Evolutionary conservation across 2,888 invertebrate species (phyloP), one percentile per base, ranked within the genome.

Genomic region (Trichopria drosophilae): DNA sequence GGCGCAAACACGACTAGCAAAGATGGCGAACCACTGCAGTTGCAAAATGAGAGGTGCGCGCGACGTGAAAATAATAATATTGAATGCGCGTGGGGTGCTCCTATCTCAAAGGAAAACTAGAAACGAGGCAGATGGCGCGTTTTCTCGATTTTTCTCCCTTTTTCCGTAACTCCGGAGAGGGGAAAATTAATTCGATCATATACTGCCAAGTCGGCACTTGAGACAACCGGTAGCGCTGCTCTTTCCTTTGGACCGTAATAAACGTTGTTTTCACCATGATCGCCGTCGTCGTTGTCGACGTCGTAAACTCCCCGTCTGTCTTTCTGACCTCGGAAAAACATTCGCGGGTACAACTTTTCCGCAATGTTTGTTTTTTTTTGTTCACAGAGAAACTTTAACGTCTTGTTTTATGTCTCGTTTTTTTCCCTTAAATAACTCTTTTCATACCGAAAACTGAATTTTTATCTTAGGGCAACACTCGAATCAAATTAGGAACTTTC

Each of bases 181-280:
- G 31, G 18, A 45, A 48, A 52, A 52, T 48, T 52, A 52, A 48
- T 52, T 52, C 40, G 37, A 48, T 52, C 47, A 43, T 39, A 40
- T 19, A 29, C 19, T 7, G 39, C 35, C 4, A 26, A 9, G 26
- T 12, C 10, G 10, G 12, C 26, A 9, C 10, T 12, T 12, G 26
- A 9, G 10, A n/a, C 26, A 9, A n/a, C 26, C 26, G 26, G 9
- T n/a, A 2, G 9, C 26, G 26, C 1, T n/a, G 26, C 26, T 26
- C 10, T 12, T 26, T 26, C 12, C 26, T 20, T 35, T 10, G 42
- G 46, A 34, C 10, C 29, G 45, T 52, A 45, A 49, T 52, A 55
- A 55, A 55, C 45, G 48, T 37, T 42, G 52, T 52, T 55, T 55
- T 52, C 51, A 55, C n/a, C 12, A 31, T n/a, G n/a, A n/a, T n/a